Base-by-base conservation (phyloP, 2,888 invertebrate genomes). In the Cancer borealis region DNA sequence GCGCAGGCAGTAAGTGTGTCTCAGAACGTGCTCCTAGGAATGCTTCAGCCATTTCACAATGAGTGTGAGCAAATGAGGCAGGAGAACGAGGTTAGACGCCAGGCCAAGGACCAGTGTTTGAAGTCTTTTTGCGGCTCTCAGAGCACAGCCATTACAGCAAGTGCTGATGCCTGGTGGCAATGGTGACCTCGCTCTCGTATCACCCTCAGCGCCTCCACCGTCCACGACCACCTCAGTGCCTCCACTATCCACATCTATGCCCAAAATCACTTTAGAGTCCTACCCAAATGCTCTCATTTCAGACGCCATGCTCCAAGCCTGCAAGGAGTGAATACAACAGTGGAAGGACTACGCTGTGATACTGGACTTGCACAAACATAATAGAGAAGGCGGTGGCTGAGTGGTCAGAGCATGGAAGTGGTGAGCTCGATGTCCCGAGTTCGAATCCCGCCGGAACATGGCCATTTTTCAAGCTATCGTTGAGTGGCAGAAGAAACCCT, bases 341-440 rank as follows among this genome's bases (percentile, higher is more conserved):
- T 87, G 87, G 87, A 17, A 26, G 30, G 30, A 87, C 87, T 87
- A 87, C 30, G 87, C 87, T 21, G 26, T 87, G 30, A 87, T 87
- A 30, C 6, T 87, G 87, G 49, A 90, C 49, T 5, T 26, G 14
- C 49, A 49, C 26, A 26, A 90, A 49, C 49, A 46, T n/a, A n/a
- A n/a, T 39, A 39, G 39, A 39, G 2, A 2, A 39, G 39, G 39
- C 2, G 39, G 39, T 39, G 39, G 39, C 1, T 2, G 39, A 39
- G 39, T 39, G 39, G 39, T 39, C 39, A 39, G 39, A 39, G 39
- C 39, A 39, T 39, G 39, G 39, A 39, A 39, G 39, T 39, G 39
- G 39, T 39, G 39, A 39, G 39, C 39, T 39, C 39, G 39, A 39
- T 39, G 39, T 39, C 39, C 39, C 39, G 39, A 39, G 39, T 39